Percentiles rank a stretch among this genome's conserved stretches.
Evolutionary conservation across 2,113 vertebrate genomes (phyloP).

Genomic region (Panthera tigris): DNA sequence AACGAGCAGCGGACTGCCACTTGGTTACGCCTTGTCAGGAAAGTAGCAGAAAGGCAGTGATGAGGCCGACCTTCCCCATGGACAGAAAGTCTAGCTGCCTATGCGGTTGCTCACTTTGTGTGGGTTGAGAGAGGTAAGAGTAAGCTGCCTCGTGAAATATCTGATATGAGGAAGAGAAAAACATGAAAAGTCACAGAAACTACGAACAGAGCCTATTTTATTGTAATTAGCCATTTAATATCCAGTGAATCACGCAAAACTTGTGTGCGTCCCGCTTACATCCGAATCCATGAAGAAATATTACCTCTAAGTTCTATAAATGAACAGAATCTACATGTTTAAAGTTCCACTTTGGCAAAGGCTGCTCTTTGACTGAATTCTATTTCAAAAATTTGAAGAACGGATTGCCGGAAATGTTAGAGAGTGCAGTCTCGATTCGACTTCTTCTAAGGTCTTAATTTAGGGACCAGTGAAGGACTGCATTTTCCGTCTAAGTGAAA

Average conservation of each 20-base stretch:
- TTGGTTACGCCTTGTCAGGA: neutral
- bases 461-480: conserved; percentile 29
- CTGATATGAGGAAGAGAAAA: neutral
- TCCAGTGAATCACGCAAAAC: neutral
- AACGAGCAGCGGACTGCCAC: neutral
- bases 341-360: conserved; percentile 49
- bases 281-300: conserved; percentile 24
- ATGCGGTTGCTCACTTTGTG: neutral
- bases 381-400: conserved; percentile 50
- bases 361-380: conserved; percentile 28
- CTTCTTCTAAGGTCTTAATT: conserved; percentile 46
- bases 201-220: neutral
- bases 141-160: neutral
- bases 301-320: conserved; percentile 37
- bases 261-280: neutral
- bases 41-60: neutral
- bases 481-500: conserved; percentile 60
- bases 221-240: neutral
- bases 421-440: neutral
- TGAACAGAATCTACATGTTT: conserved; percentile 19
- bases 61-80: neutral
- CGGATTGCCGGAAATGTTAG: neutral
- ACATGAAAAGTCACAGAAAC: neutral
- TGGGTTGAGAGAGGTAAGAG: neutral
- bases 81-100: neutral